A percentile compares a stretch with the other conserved stretches of the same genome.
Conservation (phyloP, 2,797 vertebrate species). For the Rhynchotus rufescens region DNA sequence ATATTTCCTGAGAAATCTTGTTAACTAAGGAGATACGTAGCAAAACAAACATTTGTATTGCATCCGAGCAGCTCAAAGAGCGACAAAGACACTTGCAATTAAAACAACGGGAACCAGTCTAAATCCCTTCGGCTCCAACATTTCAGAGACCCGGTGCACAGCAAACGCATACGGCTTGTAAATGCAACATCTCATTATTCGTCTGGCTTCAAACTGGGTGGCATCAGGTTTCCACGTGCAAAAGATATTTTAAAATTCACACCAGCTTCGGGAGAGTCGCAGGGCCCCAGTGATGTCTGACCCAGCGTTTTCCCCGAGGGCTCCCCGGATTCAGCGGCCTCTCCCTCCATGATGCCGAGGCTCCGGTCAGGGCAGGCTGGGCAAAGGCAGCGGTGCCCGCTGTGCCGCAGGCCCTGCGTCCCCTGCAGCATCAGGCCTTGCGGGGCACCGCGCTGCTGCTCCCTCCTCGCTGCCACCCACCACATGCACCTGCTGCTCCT, state of each 20-base stretch:
- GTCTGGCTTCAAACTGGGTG: accelerated
- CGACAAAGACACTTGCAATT: neutral
- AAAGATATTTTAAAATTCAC: neutral
- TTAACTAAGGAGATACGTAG: conserved; percentile 16
- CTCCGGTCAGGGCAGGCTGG: accelerated
- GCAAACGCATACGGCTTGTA: accelerated
- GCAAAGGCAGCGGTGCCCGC: neutral
- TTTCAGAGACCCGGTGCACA: accelerated
- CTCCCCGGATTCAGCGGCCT: neutral
- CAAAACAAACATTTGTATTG: conserved; percentile 64
- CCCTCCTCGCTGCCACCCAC: no score
- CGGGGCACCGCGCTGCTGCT: no score
- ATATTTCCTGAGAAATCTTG: conserved; percentile 63
- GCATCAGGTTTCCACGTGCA: neutral
- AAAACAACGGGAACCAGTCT: neutral
- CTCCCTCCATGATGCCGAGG: neutral
- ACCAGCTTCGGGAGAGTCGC: neutral
- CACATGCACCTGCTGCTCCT: no score
- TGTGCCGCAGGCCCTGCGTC: neutral
- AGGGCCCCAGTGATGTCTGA: accelerated
- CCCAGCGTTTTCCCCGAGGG: neutral
- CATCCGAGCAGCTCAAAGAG: neutral
- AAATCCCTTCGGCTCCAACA: neutral
- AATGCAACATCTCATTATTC: neutral
- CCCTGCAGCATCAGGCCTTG: neutral